A percentile compares a stretch with the other conserved stretches of the same genome.
These are phyloP conservation scores for Muscina levida DNA, from an alignment of 2,888 invertebrate genomes.

Conservation along the genomic window DNA sequence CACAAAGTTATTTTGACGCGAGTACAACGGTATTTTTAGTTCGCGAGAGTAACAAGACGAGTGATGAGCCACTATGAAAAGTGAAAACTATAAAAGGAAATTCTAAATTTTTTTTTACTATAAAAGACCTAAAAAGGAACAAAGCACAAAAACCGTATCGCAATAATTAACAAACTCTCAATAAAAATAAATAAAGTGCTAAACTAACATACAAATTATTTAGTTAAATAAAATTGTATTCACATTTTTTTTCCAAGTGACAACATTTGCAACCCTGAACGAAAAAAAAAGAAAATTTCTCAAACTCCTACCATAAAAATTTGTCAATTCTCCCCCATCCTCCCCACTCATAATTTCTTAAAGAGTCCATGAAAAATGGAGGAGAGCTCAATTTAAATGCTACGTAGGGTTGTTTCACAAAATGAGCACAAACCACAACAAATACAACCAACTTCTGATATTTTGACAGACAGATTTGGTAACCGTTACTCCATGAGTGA, in stretches of 20 bases:
- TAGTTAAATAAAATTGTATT: neutral
- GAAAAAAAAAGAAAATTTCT: conserved; percentile 13
- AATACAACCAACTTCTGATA: conserved; percentile 38
- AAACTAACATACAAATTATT: neutral
- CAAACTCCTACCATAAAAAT: conserved; percentile 18
- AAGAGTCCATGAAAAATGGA: conserved; percentile 29
- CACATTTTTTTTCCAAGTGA: conserved; percentile 36
- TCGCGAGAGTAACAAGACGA: conserved; percentile 33
- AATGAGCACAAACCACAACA: conserved; percentile 26
- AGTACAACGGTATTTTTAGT: conserved; percentile 60
- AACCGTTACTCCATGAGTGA: conserved; percentile 47
- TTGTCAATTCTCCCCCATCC: conserved; percentile 25
- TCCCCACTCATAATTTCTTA: conserved; percentile 16
- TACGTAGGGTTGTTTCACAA: conserved; percentile 56
- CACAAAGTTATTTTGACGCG: conserved; percentile 48
- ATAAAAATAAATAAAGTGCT: neutral
- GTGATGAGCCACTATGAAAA: conserved; percentile 11
- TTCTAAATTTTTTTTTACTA: neutral
- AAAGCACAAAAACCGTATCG: no score
- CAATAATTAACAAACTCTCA: neutral
- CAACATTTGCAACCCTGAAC: conserved; percentile 35
- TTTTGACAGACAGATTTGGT: conserved; percentile 52
- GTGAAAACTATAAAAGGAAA: conserved; percentile 25
- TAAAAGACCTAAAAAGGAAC: no score
- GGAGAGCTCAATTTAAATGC: conserved; percentile 14